Evolutionary conservation across 2,797 vertebrate genomes (phyloP), one percentile per base, ranked within the genome.

Genomic region (Aselliscus stoliczkanus): DNA sequence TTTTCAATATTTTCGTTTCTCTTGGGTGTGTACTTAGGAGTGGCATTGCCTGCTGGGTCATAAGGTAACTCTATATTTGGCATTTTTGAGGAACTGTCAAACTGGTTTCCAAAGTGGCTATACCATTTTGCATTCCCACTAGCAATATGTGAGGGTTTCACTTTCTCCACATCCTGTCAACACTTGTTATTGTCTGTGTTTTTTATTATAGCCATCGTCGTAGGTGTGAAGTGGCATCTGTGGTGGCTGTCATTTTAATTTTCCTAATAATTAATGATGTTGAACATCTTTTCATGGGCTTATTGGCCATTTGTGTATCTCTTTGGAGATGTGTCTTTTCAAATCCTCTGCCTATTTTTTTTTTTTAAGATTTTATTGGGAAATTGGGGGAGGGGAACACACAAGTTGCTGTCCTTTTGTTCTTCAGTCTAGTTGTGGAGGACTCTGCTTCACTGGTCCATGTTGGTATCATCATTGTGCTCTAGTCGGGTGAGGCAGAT

Each of bases 241-340:
- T 23, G 7, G n/a, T 91, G 69, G 65, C 86, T 96, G 96, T 76
- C 37, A 62, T 91, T 90, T 95, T 69, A 2, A 65, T 84, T 83
- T 73, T 37, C 14, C 20, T 95, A 56, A 64, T 44, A 42, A 67
- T 25, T 88, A 93, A 34, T 65, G 21, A 65, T 88, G 6, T 39
- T 84, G 81, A 94, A 17, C 54, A 64, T 76, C 90, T 79, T 93
- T 70, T 52, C 34, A 2, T 60, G 20, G 69, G 67, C 58, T 90
- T 87, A 29, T 18, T 87, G 79, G 37, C 50, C 37, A 29, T 79
- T 73, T 76, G 4, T 64, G 5, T 88, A 20, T 93, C 27, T 54
- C 56, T 96, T 62, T 88, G 47, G n/a, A 81, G 50, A 94, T 47
- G 85, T 14, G 14, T 54, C 47, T 90, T 92, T 92, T 67, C 1